Evolutionary conservation across 2,888 invertebrate species (phyloP).

Genomic region (Mythimna impura): DNA sequence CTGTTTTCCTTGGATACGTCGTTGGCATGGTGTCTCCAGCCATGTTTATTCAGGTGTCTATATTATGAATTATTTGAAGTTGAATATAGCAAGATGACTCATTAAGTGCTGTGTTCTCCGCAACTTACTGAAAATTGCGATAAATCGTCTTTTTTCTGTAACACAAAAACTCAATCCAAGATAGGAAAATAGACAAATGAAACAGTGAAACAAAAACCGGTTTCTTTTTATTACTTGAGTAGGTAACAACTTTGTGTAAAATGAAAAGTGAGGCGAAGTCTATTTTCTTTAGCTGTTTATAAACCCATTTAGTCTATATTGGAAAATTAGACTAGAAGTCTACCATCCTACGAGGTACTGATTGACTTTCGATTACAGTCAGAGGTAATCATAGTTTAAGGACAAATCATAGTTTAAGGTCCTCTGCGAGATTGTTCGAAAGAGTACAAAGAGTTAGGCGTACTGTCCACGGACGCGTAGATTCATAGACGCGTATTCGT

Average conservation of each 20-base stretch:
- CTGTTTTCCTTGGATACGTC: conserved; percentile 25
- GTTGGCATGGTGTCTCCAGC: conserved; percentile 22
- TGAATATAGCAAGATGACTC: conserved; percentile 53
- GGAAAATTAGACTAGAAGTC: conserved; percentile 11
- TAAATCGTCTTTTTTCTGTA: conserved; percentile 13
- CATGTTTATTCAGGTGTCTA: conserved; percentile 60
- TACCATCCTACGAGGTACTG: neutral
- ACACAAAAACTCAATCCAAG: conserved; percentile 12
- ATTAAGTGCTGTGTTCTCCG: conserved; percentile 14
- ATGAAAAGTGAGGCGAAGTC: conserved; percentile 25
- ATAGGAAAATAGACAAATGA: neutral
- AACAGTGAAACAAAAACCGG: conserved; percentile 23
- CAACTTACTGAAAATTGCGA: conserved; percentile 16
- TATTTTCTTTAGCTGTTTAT: neutral
- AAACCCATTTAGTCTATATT: neutral
- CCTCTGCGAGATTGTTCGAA: no score
- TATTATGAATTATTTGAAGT: conserved; percentile 59
- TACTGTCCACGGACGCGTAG: no score
- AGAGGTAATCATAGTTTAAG: conserved; percentile 12
- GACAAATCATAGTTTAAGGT: no score
- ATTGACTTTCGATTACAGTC: conserved; percentile 15
- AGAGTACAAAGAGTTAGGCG: no score
- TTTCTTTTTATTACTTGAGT: conserved; percentile 15
- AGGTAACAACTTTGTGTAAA: conserved; percentile 26
- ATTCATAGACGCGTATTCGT: no score